Conservation (phyloP, 2,113 vertebrate genomes). For the Emydura subglobosa region DNA sequence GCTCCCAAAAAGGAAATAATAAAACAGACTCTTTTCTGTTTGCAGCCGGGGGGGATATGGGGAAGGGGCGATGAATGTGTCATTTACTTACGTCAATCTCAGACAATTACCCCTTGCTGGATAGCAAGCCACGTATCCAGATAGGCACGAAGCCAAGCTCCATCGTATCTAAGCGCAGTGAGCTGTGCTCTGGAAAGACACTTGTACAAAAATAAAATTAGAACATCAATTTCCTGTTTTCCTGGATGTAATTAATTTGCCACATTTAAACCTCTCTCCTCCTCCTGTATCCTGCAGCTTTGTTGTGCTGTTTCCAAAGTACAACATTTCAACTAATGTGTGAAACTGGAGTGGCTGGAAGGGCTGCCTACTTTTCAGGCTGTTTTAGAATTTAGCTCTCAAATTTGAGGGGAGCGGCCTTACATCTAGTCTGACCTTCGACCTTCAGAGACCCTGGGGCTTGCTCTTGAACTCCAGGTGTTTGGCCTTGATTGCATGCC, state of each 20-base stretch:
- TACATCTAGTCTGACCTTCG: neutral
- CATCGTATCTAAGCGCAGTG: neutral
- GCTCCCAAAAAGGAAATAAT: neutral
- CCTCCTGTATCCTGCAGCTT: neutral
- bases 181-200: neutral
- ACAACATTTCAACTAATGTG: neutral
- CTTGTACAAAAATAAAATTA: neutral
- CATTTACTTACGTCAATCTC: neutral
- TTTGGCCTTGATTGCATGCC: fast-evolving
- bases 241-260: neutral
- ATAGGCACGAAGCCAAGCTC: neutral
- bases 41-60: neutral
- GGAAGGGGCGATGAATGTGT: neutral
- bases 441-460: neutral
- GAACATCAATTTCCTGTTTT: neutral
- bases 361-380: neutral
- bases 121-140: neutral
- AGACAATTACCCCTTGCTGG: neutral
- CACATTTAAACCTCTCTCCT: neutral
- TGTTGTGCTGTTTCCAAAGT: neutral
- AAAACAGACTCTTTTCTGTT: neutral
- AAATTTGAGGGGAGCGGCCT: neutral
- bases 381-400: neutral
- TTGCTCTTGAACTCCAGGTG: neutral
- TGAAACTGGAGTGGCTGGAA: neutral